phyloP scores from a whole-genome alignment of 2,113 vertebrate genomes.

The Anthoscopus minutus region DNA sequence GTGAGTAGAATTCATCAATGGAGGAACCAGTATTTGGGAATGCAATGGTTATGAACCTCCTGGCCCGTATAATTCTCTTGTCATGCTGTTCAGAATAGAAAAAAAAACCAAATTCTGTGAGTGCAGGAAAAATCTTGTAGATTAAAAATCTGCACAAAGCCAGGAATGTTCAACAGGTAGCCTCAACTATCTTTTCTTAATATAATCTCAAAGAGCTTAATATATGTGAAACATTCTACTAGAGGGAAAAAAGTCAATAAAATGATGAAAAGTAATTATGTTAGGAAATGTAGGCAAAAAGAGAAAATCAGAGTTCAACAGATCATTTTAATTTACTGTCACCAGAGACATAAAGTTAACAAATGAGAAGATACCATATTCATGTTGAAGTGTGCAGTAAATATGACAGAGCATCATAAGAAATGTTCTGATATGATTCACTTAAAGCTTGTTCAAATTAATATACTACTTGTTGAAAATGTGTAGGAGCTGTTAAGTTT shows the following conservation, averaged over 20 bases:
- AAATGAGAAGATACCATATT: slow-evolving; percentile 33
- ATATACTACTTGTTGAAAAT: slow-evolving; percentile 43
- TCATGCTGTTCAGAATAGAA: background rate
- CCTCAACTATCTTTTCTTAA: background rate
- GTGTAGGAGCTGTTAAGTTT: slow-evolving; percentile 47
- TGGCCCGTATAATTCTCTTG: background rate
- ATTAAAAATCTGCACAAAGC: background rate
- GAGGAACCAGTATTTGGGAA: background rate
- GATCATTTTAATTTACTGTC: slow-evolving; percentile 58
- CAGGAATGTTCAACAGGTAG: background rate
- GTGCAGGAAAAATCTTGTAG: background rate
- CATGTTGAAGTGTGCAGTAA: slow-evolving; percentile 26
- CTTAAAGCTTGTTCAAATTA: slow-evolving; percentile 42
- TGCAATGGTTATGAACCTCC: background rate
- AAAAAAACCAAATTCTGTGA: background rate
- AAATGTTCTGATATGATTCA: slow-evolving; percentile 47
- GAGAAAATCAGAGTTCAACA: slow-evolving; percentile 59
- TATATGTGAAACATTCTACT: background rate
- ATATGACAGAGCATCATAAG: slow-evolving; percentile 40
- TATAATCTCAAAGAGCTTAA: background rate
- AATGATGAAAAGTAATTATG: slow-evolving; percentile 28
- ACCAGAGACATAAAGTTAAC: slow-evolving; percentile 27
- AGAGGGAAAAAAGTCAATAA: slow-evolving; percentile 18
- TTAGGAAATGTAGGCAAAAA: slow-evolving; percentile 34
- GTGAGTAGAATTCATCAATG: background rate